Conservation (phyloP, 30 jellyfish, hydroid and myxozoan genomes). For the Hydractinia echinata region DNA sequence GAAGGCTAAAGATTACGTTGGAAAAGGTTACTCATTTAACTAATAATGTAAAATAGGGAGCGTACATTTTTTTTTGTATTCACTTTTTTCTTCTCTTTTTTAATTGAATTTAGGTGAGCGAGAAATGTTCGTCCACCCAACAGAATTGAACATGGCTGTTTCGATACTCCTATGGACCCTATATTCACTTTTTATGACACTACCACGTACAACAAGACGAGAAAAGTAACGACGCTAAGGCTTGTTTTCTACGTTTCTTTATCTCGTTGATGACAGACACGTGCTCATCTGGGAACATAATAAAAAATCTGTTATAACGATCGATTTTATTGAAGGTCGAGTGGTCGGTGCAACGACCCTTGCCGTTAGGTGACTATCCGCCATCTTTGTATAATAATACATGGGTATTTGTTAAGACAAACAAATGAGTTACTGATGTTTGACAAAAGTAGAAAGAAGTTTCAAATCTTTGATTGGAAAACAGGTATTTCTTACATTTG, state of each 20-base stretch:
- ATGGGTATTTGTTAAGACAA: constrained; percentile 45
- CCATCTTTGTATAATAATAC: constrained; percentile 48
- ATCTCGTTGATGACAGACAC: constrained; percentile 32
- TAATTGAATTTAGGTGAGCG: constrained; percentile 52
- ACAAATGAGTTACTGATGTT: constrained; percentile 33
- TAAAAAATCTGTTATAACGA: constrained; percentile 31
- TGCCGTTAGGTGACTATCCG: constrained; percentile 33
- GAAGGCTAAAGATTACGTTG: constrained; percentile 62
- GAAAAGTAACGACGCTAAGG: neutral
- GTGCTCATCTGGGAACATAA: constrained; percentile 43
- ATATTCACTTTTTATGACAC: constrained; percentile 49
- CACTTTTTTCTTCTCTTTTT: neutral
- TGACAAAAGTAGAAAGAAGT: constrained; percentile 32
- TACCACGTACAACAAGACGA: neutral
- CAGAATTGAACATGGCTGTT: constrained; percentile 29
- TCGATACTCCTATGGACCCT: constrained; percentile 71
- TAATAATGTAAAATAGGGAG: neutral
- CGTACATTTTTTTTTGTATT: neutral
- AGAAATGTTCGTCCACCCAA: constrained; percentile 46
- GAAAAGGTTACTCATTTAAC: constrained; percentile 45
- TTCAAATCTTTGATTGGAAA: constrained; percentile 45
- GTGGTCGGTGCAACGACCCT: neutral
- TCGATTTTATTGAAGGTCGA: constrained; percentile 32
- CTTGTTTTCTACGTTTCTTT: constrained; percentile 51
- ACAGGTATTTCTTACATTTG: neutral